A percentile compares a stretch with the other conserved stretches of the same genome.
Conservation (phyloP, 1,140 invertebrate genomes). For the Drosophila miranda region DNA sequence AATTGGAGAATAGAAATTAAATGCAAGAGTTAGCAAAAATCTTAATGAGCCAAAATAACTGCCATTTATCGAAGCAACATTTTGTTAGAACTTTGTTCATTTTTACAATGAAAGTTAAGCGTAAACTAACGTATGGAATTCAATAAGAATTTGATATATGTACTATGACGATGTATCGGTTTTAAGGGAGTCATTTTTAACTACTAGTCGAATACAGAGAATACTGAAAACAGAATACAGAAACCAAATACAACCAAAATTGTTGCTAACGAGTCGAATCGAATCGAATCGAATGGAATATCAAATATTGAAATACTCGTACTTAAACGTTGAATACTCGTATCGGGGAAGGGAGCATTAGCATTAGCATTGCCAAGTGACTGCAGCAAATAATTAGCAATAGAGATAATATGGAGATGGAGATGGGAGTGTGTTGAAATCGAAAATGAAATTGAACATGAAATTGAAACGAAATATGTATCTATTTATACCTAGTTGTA, state of each 20-base stretch:
- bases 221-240: background rate
- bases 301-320: slow-evolving; percentile 35
- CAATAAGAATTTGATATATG: slow-evolving; percentile 66
- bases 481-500: slow-evolving; percentile 48
- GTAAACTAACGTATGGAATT: slow-evolving; percentile 47
- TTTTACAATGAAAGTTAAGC: slow-evolving; percentile 62
- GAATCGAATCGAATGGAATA: slow-evolving; percentile 33
- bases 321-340: slow-evolving; percentile 26
- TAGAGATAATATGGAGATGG: slow-evolving; percentile 3
- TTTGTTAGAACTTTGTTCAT: slow-evolving; percentile 70
- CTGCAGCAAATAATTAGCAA: slow-evolving; percentile 61
- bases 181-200: slow-evolving; percentile 67
- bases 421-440: slow-evolving; percentile 30
- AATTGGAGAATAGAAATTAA: slow-evolving; percentile 17
- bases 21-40: slow-evolving; percentile 49
- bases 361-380: slow-evolving; percentile 64
- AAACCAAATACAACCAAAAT: slow-evolving; percentile 20
- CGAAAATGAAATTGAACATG: background rate
- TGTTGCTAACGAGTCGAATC: slow-evolving; percentile 43
- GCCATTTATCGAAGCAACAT: slow-evolving; percentile 69
- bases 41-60: slow-evolving; percentile 74
- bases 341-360: slow-evolving; percentile 16
- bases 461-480: slow-evolving; percentile 16
- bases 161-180: slow-evolving; percentile 41
- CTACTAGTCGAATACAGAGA: slow-evolving; percentile 22